Percentiles rank a stretch among this genome's conserved stretches.
Evolutionary conservation across 2,797 vertebrate species (phyloP).

Genomic region (Otolemur crassicaudatus): DNA sequence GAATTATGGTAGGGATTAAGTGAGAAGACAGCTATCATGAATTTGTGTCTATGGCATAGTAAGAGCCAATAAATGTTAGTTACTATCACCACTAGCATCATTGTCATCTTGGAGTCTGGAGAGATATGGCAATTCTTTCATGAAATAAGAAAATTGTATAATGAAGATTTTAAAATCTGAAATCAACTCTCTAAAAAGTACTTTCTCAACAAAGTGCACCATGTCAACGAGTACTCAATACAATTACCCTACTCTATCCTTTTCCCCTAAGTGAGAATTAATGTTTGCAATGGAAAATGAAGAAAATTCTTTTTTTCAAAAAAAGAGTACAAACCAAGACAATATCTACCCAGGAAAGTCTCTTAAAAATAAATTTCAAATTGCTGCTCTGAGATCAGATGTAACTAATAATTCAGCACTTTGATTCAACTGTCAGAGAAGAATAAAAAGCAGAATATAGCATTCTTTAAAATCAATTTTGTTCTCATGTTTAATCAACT

Average conservation of each 20-base stretch:
- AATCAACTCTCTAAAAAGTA: background rate
- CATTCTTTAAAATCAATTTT: background rate
- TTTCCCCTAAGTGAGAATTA: background rate
- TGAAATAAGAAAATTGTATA: background rate
- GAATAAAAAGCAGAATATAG: background rate
- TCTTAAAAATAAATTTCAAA: background rate
- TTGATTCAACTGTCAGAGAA: background rate
- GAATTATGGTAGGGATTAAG: background rate
- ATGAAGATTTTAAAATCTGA: background rate
- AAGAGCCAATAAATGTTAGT: background rate
- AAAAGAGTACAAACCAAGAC: background rate
- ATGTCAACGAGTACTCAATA: accelerated
- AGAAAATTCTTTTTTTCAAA: background rate
- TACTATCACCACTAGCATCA: background rate
- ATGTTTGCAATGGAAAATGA: background rate
- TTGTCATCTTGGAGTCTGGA: background rate
- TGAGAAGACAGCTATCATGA: background rate
- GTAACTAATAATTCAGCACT: background rate
- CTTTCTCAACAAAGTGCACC: background rate
- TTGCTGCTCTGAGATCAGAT: background rate
- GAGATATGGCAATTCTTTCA: background rate
- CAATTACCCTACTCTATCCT: background rate
- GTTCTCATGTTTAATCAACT: background rate
- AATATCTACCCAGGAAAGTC: background rate
- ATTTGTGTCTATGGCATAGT: background rate